Evolutionary conservation across 2,797 vertebrate species (phyloP), one percentile per base, ranked within the genome.

Genomic region (Champsocephalus esox): DNA sequence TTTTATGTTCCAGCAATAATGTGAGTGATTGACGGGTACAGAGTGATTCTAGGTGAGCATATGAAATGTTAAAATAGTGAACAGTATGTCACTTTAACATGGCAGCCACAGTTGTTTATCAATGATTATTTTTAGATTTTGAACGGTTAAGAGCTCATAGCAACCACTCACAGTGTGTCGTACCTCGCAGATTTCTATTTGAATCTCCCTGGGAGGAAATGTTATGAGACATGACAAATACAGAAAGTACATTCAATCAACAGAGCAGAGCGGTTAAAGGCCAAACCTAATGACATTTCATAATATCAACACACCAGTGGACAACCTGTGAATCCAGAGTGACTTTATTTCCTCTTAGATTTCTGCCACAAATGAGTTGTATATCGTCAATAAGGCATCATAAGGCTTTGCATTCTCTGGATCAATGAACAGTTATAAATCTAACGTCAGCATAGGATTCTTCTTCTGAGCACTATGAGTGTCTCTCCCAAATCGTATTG

Each of bases 101-200:
- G 54, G 24, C 11, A 73, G 66, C 28, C 43, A 48, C 19, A 5
- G 38, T 19, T 51, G 17, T 61, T 73, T 50, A 38, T 62, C 12
- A 56, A 5, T 51, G 19, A 48, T 14, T 74, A 71, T 78, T 80
- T 82, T 74, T 76, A 60, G 45, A 75, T 9, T 46, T 48, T 28
- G 41, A 80, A 61, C 9, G 1, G 16, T 48, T 63, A 41, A 57
- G 41, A 59, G 19, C 62, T 75, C 44, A 50, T 45, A 76, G 66
- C 56, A 75, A 58, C 41, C 43, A 44, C 56, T 32, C 51, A 45
- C n/a, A 28, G 34, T 56, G 45, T 52, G 4, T 38, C n/a, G 56
- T 32, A 65, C 51, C 12, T 64, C 45, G 67, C 12, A 45, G 12
- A 14, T 49, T 50, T 69, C 45, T 46, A 38, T 70, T 32, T 55